These are phyloP conservation scores for Clusia tigrina DNA, from an alignment of 2,888 invertebrate genomes.

Conservation along the genomic window DNA sequence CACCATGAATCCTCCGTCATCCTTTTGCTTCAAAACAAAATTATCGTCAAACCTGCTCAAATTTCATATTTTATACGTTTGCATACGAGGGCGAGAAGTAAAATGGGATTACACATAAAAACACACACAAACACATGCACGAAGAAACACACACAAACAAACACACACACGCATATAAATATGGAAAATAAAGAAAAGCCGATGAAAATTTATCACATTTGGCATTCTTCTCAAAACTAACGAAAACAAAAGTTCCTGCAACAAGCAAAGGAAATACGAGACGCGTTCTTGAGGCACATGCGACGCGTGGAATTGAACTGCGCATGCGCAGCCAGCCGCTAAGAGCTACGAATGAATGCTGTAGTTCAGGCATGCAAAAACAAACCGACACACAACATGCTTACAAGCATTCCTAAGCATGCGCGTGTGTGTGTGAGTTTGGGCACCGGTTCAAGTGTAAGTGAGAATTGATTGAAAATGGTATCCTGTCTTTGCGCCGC, in stretches of 20 bases:
- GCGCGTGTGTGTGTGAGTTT: neutral
- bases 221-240: neutral
- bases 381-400: neutral
- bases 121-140: too few species aligned
- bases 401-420: too few species aligned
- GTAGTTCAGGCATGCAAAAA: neutral
- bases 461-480: neutral
- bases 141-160: too few species aligned
- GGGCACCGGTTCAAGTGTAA: neutral
- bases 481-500: neutral
- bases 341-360: too few species aligned
- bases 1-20: too few species aligned
- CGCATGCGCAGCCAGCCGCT: too few species aligned
- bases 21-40: too few species aligned
- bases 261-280: neutral
- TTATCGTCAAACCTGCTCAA: neutral
- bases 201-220: neutral
- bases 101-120: neutral
- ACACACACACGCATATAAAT: too few species aligned
- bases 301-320: too few species aligned
- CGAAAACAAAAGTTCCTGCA: neutral
- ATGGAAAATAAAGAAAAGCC: neutral
- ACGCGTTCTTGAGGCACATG: neutral
- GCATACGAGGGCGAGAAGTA: neutral
- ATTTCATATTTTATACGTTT: neutral